These are phyloP conservation scores for Chrysaora quinquecirrha DNA, from an alignment of 30 jellyfish, hydroid and myxozoan species.

Conservation along the genomic window DNA sequence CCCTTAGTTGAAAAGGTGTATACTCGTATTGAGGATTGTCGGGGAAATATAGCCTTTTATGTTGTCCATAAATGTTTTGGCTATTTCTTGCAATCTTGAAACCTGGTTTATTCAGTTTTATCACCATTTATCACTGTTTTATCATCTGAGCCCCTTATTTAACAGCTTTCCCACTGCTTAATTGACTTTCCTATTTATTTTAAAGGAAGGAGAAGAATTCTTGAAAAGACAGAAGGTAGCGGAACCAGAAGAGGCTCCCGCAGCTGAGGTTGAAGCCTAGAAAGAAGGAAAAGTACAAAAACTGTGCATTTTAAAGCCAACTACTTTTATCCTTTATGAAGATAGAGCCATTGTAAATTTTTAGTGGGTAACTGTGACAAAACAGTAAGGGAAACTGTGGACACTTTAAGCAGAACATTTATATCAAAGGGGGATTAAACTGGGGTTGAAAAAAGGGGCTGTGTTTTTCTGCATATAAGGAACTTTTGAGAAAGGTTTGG, in stretches of 20 bases:
- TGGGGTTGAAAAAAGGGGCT: too few species aligned
- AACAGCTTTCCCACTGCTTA: background rate
- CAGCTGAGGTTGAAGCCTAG: conserved; percentile 81
- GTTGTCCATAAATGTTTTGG: too few species aligned
- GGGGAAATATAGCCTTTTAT: background rate
- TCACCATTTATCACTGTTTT: background rate
- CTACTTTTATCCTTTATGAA: background rate
- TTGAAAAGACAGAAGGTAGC: conserved; percentile 71
- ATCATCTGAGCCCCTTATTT: background rate
- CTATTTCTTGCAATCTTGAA: too few species aligned
- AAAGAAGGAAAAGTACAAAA: background rate
- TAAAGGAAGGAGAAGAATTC: conserved; percentile 88
- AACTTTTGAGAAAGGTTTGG: too few species aligned
- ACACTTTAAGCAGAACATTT: background rate
- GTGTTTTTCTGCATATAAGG: too few species aligned
- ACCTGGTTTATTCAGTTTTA: background rate
- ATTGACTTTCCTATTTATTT: background rate
- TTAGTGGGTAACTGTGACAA: background rate
- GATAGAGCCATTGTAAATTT: background rate
- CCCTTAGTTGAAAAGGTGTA: too few species aligned
- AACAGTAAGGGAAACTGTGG: background rate
- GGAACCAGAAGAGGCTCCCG: conserved; percentile 56
- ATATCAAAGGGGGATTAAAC: too few species aligned
- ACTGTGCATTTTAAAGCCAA: conserved; percentile 15
- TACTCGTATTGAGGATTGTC: background rate